Evolutionary conservation across 1,140 invertebrate genomes (phyloP), one percentile per base, ranked within the genome.

Genomic region (Drosophila truncata): DNA sequence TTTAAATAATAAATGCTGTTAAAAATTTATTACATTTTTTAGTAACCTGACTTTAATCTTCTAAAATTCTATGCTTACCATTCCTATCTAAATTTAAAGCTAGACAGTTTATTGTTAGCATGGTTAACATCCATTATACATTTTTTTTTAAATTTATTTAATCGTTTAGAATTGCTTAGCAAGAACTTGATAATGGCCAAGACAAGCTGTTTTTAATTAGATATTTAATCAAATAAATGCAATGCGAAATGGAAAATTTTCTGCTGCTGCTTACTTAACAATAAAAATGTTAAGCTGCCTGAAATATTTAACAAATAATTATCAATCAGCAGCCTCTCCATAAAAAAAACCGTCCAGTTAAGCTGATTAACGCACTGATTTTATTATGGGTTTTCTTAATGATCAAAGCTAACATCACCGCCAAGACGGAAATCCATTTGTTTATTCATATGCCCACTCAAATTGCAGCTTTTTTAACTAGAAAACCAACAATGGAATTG

Each of bases 391-490:
- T 18, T 27, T 50, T 69, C 4, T 8, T 31, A 13, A 41, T 20
- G 29, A 60, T 41, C 46, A 44, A 69, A 63, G 44, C 39, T 47
- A 20, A 33, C 31, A 18, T 41, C 44, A 49, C 27, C 58, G 35
- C 33, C 20, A 41, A 64, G 18, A 6, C 47, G 31, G 37, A 29
- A 52, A 52, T 10, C 16, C 14, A 69, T 27, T 69, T 50, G 61
- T 49, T 67, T 67, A 33, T 49, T 50, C 47, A 23, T 16, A 35
- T 54, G 29, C 62, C 62, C 66, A 66, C 47, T 66, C 31, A 67
- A 41, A 54, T 44, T 42, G n/a, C 31, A 14, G 59, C 18, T 11
- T 31, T n/a, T 49, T 67, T 25, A 29, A 2, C 7, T 49, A 18
- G 11, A 29, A 50, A 31, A 54, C 7, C 14, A 33, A 33, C 18